Conservation (phyloP, 2,113 vertebrate species). For the Oreochromis aureus region DNA sequence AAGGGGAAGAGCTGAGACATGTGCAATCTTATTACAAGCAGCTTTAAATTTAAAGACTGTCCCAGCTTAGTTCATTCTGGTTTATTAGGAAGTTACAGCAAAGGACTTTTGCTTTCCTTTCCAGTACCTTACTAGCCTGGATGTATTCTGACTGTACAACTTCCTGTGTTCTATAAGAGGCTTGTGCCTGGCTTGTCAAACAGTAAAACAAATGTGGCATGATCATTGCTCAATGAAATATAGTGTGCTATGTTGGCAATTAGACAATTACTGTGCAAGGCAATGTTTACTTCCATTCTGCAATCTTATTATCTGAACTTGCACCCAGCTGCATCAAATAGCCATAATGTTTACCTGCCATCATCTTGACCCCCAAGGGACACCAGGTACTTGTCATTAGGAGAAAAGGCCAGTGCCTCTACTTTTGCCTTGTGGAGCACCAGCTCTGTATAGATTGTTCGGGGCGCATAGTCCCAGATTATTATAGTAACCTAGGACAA, state of each 20-base stretch:
- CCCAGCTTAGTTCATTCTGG: background rate
- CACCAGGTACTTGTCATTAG: too few relatives aligned
- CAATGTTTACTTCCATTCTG: background rate
- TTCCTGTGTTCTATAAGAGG: background rate
- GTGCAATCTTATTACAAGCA: background rate
- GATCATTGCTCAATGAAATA: background rate
- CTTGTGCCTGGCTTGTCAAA: background rate
- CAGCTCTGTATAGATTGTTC: too few relatives aligned
- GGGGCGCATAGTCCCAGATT: too few relatives aligned
- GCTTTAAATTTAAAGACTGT: background rate
- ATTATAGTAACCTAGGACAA: too few relatives aligned
- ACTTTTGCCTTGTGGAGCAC: too few relatives aligned
- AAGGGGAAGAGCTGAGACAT: background rate
- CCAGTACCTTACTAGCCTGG: background rate
- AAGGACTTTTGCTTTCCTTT: background rate
- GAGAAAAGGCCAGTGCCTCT: too few relatives aligned
- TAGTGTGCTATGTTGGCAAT: background rate
- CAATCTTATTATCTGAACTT: background rate
- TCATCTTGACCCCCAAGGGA: too few relatives aligned
- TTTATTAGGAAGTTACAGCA: background rate
- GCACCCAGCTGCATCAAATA: background rate
- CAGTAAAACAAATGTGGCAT: background rate
- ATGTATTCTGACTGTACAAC: background rate
- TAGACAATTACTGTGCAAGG: background rate
- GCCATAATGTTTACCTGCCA: too few relatives aligned